These are phyloP conservation scores for Oscheius myriophilus DNA, from an alignment of 2,888 invertebrate species.

Conservation along the genomic window DNA sequence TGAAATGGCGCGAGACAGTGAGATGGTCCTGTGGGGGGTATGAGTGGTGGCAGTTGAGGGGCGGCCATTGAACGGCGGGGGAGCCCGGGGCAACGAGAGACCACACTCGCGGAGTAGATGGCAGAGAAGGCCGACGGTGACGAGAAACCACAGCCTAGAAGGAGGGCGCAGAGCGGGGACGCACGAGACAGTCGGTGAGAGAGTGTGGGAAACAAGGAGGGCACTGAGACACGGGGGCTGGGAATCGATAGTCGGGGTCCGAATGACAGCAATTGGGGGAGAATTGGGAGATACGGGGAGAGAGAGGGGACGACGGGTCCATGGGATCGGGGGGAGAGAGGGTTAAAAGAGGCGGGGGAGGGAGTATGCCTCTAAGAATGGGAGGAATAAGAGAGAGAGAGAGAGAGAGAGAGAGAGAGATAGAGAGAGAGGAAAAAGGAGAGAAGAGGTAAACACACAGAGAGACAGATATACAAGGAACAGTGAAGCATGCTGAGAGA, in stretches of 20 bases:
- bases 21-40: constrained; percentile 11
- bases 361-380: too few species aligned
- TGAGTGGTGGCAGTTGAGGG: constrained; percentile 8
- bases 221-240: constrained; percentile 1
- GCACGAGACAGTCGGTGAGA: constrained; percentile 6
- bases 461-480: too few species aligned
- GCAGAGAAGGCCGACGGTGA: constrained; percentile 21
- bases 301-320: neutral
- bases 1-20: constrained; percentile 16
- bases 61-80: constrained; percentile 18
- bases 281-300: constrained; percentile 18
- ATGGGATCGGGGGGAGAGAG: neutral
- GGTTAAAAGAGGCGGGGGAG: constrained; percentile 3
- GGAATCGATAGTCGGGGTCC: constrained; percentile 9
- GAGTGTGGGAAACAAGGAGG: constrained; percentile 9
- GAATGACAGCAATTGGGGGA: constrained; percentile 10
- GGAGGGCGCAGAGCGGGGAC: constrained; percentile 19
- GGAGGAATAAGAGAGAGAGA: constrained; percentile 16
- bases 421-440: constrained; percentile 6
- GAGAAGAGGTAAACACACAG: too few species aligned
- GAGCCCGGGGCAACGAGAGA: constrained; percentile 1
- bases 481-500: too few species aligned
- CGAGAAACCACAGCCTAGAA: constrained; percentile 7
- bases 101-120: neutral
- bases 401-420: constrained; percentile 19